Evolutionary conservation across 2,888 invertebrate genomes (phyloP), one percentile per base, ranked within the genome.

Genomic region (Leucophenga montana): DNA sequence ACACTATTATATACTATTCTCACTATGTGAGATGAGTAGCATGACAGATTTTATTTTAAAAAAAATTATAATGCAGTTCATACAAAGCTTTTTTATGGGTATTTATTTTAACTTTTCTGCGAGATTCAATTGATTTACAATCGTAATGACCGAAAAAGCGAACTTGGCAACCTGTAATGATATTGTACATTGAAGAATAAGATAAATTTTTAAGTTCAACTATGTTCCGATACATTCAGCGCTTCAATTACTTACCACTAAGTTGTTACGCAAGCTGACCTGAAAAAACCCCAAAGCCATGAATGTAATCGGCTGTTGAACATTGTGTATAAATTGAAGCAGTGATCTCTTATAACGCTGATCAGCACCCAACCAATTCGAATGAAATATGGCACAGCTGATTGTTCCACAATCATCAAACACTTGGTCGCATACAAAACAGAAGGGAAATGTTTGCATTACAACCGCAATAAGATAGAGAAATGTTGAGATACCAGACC

Each of bases 141-240:
- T 57, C 0, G 79, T 79, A 5, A 79, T 68, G 6, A 79, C 79
- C 0, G 83, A 73, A 61, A 79, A 83, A 0, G 83, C 78, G 48
- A 81, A 53, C n/a, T 81, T 83, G 0, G 82, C 76, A 13, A 80
- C 77, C 80, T 79, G 33, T 9, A 18, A 14, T 13, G 44, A 14
- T 0, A 31, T 9, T 3, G 11, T 14, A 18, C 0, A 0, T 11
- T 16, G 1, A 9, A 33, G 13, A 20, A 33, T 33, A 5, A n/a
- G n/a, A n/a, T n/a, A n/a, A n/a, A n/a, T n/a, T n/a, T n/a, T n/a
- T n/a, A n/a, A n/a, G n/a, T n/a, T n/a, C n/a, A n/a, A n/a, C n/a
- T 27, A 27, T 27, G 27, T 27, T 39, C 4, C 2, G 27, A 53
- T 13, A 46, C 1, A 5, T 5, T 3, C 8, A 0, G 31, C 27